phyloP scores from a whole-genome alignment of 2,888 invertebrate genomes.

The Troides oblongomaculatus region DNA sequence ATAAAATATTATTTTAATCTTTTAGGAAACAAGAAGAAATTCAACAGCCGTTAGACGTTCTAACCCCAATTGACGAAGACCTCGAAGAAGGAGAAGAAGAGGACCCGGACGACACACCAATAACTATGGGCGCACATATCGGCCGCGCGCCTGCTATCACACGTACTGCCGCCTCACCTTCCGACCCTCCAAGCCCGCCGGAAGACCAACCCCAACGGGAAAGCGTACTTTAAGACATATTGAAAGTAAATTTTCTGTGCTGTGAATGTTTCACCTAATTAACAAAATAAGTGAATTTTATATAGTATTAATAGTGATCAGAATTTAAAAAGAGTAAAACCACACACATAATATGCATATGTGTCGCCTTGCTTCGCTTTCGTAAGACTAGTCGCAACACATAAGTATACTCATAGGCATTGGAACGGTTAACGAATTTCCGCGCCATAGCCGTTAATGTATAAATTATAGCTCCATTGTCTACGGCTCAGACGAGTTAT shows the following conservation, averaged over 20 bases:
- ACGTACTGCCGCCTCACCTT: constrained; percentile 87
- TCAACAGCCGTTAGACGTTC: constrained; percentile 83
- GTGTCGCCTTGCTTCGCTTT: neutral
- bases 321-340: neutral
- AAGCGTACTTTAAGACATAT: constrained; percentile 56
- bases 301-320: neutral
- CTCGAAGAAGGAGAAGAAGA: constrained; percentile 85
- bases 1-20: neutral
- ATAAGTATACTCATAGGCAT: neutral
- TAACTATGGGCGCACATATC: constrained; percentile 81
- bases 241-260: neutral
- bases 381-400: neutral
- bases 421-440: neutral
- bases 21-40: constrained; percentile 78
- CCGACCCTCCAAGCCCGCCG: constrained; percentile 61
- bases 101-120: constrained; percentile 84
- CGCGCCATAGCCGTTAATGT: neutral
- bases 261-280: neutral
- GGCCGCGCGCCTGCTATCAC: constrained; percentile 84
- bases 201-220: constrained; percentile 81
- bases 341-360: neutral
- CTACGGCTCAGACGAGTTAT: neutral
- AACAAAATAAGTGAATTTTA: neutral
- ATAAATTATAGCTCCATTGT: neutral
- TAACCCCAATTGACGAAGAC: constrained; percentile 91